Evolutionary conservation across 1,140 invertebrate species (phyloP), one percentile per base, ranked within the genome.

Genomic region (Drosophila ambigua): DNA sequence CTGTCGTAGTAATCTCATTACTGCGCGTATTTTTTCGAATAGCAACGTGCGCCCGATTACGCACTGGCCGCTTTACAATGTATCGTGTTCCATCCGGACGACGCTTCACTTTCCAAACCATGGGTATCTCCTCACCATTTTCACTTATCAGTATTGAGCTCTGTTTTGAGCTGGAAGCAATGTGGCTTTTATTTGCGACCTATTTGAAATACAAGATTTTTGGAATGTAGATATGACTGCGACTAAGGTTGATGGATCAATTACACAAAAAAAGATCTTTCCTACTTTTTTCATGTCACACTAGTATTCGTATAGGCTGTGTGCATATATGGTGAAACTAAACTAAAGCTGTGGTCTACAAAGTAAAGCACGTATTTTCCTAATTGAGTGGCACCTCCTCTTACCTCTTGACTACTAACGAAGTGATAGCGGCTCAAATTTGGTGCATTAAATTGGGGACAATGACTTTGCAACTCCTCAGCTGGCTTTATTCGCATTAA

Each of bases 81-180:
- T 97, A 97, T 44, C 96, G 93, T 0, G 95, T 95, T 4, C 96
- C 96, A 85, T 97, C 96, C 2, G 96, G 94, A 52, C 96, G 92
- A 28, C 95, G 93, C 79, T 97, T 97, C 1, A 97, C 96, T 85
- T 97, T 96, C 95, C 95, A 96, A 66, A 96, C 95, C 95, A 96
- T 96, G 1, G 77, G 66, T 52, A 92, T 92, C 50, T 83, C 76
- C 24, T 88, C 68, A 23, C 31, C 52, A n/a, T 77, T 58, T 3
- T 65, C 16, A 9, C 39, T 50, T 5, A 78, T 60, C 13, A 82
- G 41, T 43, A 68, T 58, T 13, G 76, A 50, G 31, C 41, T 82
- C 1, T 43, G 16, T 48, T 79, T 72, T 41, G 49, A 46, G 9
- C 8, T 55, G 11, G 67, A 9, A 5, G 59, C 13, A 53, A 23